Evolutionary conservation across 2,113 vertebrate genomes (phyloP).

Genomic region (Corythornis madagascariensis): DNA sequence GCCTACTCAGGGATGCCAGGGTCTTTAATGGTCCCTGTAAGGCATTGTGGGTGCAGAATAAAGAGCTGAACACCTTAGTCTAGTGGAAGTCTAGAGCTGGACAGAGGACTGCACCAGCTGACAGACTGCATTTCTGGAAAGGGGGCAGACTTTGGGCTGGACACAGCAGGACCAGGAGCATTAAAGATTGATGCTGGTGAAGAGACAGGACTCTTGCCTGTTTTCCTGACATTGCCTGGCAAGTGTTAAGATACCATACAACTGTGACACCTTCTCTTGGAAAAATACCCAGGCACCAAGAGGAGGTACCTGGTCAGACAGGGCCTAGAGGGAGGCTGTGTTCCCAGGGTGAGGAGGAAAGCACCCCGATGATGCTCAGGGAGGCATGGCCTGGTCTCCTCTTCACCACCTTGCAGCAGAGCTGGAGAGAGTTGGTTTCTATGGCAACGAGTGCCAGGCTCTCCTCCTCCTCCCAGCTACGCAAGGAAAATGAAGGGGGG

Average conservation of each 20-base stretch:
- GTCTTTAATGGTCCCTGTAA: neutral
- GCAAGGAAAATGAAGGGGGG: neutral
- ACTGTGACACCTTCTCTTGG: neutral
- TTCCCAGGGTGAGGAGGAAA: neutral
- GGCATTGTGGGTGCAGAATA: neutral
- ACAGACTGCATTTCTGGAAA: neutral
- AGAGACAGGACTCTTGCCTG: neutral
- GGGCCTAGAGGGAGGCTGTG: neutral
- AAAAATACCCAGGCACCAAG: neutral
- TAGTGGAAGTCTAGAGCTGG: neutral
- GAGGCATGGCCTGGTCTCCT: neutral
- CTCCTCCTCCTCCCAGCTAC: constrained; percentile 29
- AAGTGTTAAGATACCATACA: neutral
- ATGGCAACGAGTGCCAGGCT: constrained; percentile 67
- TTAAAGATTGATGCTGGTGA: neutral
- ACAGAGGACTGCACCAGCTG: neutral
- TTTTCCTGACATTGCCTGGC: neutral
- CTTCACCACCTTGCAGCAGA: constrained; percentile 56
- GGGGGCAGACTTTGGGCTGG: neutral
- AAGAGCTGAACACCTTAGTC: neutral
- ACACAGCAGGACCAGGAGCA: neutral
- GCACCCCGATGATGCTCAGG: neutral
- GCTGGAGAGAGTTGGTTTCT: constrained; percentile 61
- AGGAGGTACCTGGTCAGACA: neutral
- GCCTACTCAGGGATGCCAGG: neutral